Evolutionary conservation across 2,888 invertebrate genomes (phyloP).

Genomic region (Byasa hedistus): DNA sequence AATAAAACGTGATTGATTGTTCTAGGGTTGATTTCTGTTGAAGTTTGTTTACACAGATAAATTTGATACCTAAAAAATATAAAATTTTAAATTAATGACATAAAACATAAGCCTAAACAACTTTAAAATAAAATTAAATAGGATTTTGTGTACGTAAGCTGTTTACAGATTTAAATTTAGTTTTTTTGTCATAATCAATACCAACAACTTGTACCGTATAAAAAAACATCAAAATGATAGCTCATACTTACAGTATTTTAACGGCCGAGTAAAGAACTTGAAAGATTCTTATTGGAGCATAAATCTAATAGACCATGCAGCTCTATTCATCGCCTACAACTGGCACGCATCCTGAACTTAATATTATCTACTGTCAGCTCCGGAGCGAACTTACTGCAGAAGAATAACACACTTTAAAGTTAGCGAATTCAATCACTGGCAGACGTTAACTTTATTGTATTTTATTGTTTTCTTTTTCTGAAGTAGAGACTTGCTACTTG

Average conservation of each 20-base stretch:
- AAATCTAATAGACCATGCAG: constrained; percentile 20
- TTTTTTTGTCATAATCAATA: background rate
- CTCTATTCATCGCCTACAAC: constrained; percentile 23
- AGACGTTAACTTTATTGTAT: constrained; percentile 64
- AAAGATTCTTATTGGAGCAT: constrained; percentile 7
- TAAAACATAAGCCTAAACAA: no score
- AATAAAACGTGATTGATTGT: background rate
- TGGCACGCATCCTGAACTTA: constrained; percentile 51
- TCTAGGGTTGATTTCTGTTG: background rate
- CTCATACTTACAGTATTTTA: background rate
- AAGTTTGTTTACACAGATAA: background rate
- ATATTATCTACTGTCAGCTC: constrained; percentile 44
- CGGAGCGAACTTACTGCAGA: constrained; percentile 46
- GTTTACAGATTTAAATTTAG: background rate
- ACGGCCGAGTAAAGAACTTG: background rate
- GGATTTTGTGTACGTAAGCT: background rate
- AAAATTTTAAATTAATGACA: no score
- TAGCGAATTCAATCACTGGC: constrained; percentile 69
- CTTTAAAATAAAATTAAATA: no score
- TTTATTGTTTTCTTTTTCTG: constrained; percentile 70
- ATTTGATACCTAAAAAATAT: no score
- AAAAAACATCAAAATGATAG: background rate
- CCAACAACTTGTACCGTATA: no score
- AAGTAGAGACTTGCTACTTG: constrained; percentile 48
- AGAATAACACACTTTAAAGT: constrained; percentile 75